Conservation (phyloP, 2,113 vertebrate species). For the Platichthys stellatus region DNA sequence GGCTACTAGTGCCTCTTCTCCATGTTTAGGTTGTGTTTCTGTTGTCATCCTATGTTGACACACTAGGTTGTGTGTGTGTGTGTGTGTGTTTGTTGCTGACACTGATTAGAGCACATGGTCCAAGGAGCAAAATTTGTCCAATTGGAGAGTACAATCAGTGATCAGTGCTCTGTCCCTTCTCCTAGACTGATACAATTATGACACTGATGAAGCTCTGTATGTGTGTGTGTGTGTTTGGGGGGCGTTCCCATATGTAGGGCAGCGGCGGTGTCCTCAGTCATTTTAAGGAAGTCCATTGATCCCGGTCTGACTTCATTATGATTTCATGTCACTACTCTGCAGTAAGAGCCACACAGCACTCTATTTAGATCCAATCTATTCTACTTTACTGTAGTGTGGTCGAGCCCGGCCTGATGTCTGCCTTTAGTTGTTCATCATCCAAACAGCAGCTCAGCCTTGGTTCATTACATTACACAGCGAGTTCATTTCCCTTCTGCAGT, state of each 20-base stretch:
- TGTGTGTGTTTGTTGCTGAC: neutral
- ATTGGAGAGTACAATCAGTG: slow-evolving; percentile 41
- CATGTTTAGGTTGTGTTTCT: neutral
- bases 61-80: neutral
- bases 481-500: neutral
- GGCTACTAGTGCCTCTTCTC: neutral
- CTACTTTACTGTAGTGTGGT: neutral
- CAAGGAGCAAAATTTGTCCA: slow-evolving; percentile 34
- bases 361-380: slow-evolving; percentile 13
- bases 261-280: slow-evolving; percentile 13
- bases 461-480: neutral
- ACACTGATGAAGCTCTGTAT: slow-evolving; percentile 20
- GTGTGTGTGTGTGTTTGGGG: neutral
- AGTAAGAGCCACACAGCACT: slow-evolving; percentile 8
- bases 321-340: slow-evolving; percentile 3
- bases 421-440: slow-evolving; percentile 5
- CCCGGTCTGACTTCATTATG: slow-evolving; percentile 30
- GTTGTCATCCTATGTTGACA: neutral
- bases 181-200: slow-evolving; percentile 23
- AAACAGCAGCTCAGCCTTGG: neutral
- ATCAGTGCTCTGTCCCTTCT: slow-evolving; percentile 27
- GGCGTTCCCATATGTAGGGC: neutral
- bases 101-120: slow-evolving; percentile 33
- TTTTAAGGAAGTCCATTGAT: slow-evolving; percentile 39
- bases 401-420: neutral